Base-by-base conservation (phyloP, 2,113 vertebrate genomes). In the Grammomys surdaster region DNA sequence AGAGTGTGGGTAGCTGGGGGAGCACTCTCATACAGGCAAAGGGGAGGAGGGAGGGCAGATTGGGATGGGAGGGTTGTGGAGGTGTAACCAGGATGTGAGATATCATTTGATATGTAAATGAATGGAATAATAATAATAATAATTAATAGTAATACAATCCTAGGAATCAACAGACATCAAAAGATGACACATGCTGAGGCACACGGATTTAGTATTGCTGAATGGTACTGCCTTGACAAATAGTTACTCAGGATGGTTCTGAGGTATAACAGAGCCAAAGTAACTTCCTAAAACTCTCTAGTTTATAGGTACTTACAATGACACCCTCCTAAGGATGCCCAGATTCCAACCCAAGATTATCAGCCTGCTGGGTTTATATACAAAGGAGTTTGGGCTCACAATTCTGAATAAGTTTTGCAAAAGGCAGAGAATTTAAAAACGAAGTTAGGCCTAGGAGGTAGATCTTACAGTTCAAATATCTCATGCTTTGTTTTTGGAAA, bases 151-250 rank as follows among this genome's bases (percentile, higher is more conserved):
- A 58, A 58, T 58, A 58, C 0, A 1, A 58, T 5, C 84, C 56
- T 6, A 58, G 31, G 72, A n/a, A 33, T 76, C 16, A 76, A 81
- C 2, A 22, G 5, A 82, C 12, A n/a, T 4, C 26, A 81, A 3
- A 82, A 76, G 70, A n/a, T 13, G 22, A 40, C 0, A 1, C 12
- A 1, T 0, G 17, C 46, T 5, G 0, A 22, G 58, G 58, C 58
- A 60, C 19, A 60, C 22, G 58, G 58, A 22, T 60, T 60, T 60
- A 22, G 22, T 3, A 13, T 0, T 6, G 87, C 17, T 14, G 33
- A 88, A 76, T 48, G 43, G 1, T 28, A 76, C 48, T 51, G 13
- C 5, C 46, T 67, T 3, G 13, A 70, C 54, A 76, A 56, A 60
- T 2, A 12, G 67, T 13, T n/a, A 22, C 54, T 70, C 3, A 22